Conservation (phyloP, 2,797 vertebrate genomes). For the Enteromius mattozi region DNA sequence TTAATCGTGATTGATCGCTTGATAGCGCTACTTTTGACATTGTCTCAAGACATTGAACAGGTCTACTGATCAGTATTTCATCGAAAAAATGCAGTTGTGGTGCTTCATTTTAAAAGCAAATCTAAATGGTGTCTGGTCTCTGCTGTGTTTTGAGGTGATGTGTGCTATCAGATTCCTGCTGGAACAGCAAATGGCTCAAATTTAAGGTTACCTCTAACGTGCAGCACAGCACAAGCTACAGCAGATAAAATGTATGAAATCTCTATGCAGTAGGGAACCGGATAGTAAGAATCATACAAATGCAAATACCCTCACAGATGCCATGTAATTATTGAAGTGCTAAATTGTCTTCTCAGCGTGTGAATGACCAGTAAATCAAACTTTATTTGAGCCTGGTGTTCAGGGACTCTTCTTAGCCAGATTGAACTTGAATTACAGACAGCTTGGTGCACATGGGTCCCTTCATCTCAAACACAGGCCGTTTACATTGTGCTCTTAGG, state of each 20-base stretch:
- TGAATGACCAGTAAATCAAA: constrained; percentile 28
- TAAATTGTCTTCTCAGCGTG: not conserved
- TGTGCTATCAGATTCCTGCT: not conserved
- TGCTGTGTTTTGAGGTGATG: not conserved
- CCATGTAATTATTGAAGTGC: not conserved
- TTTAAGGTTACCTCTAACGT: constrained; percentile 1
- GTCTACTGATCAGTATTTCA: not conserved
- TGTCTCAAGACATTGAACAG: not conserved
- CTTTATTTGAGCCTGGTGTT: constrained; percentile 25
- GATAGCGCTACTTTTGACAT: not conserved
- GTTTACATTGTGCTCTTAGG: not conserved
- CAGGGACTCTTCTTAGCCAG: constrained; percentile 38
- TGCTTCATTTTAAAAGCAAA: not conserved
- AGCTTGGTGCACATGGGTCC: constrained; percentile 56
- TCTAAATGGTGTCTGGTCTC: not conserved
- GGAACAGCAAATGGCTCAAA: not conserved
- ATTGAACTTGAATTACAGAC: constrained; percentile 55
- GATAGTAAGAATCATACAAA: not conserved
- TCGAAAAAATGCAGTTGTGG: not conserved
- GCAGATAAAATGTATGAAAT: not conserved
- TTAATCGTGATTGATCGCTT: too few relatives aligned
- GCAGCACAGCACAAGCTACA: not conserved
- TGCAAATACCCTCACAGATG: not conserved
- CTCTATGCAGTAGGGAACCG: not conserved
- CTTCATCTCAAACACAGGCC: not conserved